Conservation (phyloP, 2,113 vertebrate species). For the Carassius carassius region DNA sequence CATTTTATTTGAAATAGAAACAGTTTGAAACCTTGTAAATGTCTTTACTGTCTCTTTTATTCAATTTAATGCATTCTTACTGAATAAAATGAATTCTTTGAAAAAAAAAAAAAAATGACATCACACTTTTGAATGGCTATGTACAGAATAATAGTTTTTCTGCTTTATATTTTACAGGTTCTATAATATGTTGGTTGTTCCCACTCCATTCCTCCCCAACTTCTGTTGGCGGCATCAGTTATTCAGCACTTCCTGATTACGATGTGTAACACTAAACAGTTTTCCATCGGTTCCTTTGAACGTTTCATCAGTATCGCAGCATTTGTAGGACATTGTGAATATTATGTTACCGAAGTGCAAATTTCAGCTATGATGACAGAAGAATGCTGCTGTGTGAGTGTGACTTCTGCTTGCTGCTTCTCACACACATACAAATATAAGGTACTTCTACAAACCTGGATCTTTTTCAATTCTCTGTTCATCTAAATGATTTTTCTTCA, state of each 20-base stretch:
- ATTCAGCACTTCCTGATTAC: conserved; percentile 81
- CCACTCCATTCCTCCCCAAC: conserved; percentile 78
- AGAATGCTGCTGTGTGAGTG: conserved; percentile 4
- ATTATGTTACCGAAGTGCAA: neutral
- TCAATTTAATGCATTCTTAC: neutral
- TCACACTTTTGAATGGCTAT: neutral
- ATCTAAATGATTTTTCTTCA: neutral
- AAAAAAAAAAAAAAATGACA: too few relatives aligned
- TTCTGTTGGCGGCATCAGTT: conserved; percentile 70
- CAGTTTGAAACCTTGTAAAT: neutral
- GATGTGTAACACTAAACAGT: conserved; percentile 69
- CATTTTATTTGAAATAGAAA: too few relatives aligned
- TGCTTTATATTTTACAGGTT: conserved; percentile 64
- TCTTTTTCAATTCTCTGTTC: conserved; percentile 4
- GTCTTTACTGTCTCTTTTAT: neutral
- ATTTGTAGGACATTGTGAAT: conserved; percentile 10
- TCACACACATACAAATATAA: neutral
- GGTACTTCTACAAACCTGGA: conserved; percentile 5
- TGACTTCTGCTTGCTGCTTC: neutral
- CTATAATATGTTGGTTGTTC: conserved; percentile 80
- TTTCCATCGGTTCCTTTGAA: neutral
- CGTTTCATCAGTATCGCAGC: neutral
- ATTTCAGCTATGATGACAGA: conserved; percentile 21
- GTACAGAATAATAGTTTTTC: neutral
- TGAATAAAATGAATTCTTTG: neutral